A percentile compares a stretch with the other conserved stretches of the same genome.
Evolutionary conservation across 2,888 invertebrate species (phyloP).

Genomic region (Hymenopus coronatus): DNA sequence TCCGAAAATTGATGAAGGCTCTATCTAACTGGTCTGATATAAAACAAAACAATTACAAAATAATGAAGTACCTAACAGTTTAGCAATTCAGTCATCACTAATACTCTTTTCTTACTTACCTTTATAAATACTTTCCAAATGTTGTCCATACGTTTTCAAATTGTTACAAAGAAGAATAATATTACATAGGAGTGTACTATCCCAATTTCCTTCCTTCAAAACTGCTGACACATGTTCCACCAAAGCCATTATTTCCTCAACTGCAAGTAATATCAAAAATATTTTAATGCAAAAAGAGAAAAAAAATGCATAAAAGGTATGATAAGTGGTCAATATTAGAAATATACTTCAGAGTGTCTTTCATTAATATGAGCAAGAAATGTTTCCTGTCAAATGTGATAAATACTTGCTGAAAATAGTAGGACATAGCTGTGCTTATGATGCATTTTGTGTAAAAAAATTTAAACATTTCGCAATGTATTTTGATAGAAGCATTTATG

Average conservation of each 20-base stretch:
- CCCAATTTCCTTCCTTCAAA: constrained; percentile 71
- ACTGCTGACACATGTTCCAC: constrained; percentile 78
- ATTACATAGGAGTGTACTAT: constrained; percentile 66
- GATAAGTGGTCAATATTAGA: too few species aligned
- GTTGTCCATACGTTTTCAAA: constrained; percentile 69
- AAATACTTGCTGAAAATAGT: too few species aligned
- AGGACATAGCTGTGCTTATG: too few species aligned
- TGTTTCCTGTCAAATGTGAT: too few species aligned
- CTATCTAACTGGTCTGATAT: constrained; percentile 71
- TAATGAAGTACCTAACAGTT: not conserved
- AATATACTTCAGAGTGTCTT: too few species aligned
- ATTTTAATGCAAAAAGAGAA: not conserved
- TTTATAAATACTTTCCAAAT: constrained; percentile 78
- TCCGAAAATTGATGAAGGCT: constrained; percentile 81
- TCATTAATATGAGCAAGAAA: too few species aligned
- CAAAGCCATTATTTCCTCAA: constrained; percentile 78
- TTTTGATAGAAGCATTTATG: too few species aligned
- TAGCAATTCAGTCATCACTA: not conserved
- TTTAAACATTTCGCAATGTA: too few species aligned
- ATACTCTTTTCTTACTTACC: constrained; percentile 40
- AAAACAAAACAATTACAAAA: not conserved
- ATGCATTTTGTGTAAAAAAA: too few species aligned
- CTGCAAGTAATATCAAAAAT: constrained; percentile 49
- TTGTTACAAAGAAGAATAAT: constrained; percentile 77
- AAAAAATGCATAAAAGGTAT: too few species aligned